Evolutionary conservation across 2,888 invertebrate genomes (phyloP), one percentile per base, ranked within the genome.

Genomic region (Ecliptopera silaceata): DNA sequence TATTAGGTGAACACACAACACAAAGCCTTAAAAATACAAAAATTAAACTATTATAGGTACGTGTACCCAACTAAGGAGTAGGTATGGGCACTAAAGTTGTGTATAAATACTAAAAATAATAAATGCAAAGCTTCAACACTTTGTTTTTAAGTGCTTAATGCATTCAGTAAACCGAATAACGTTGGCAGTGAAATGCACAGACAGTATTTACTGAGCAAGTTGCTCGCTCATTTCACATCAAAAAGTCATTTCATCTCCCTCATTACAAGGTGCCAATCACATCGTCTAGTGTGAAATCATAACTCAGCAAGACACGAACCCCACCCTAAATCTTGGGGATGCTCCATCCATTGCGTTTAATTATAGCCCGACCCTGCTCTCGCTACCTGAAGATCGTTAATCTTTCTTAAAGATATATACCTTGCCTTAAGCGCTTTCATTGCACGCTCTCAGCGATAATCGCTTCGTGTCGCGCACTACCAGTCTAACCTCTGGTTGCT

Each of bases 371-470:
- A 84, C 83, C 84, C 86, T 82, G 80, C 79, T 77, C 75, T 79
- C 84, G 74, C 74, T 88, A 89, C 89, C 88, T 90, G 89, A 78
- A 80, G 82, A 84, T 89, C 90, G 91, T 91, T 90, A 91, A 91
- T 91, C 90, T 91, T 89, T 90, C 90, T 88, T 88, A 88, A 88
- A 88, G 88, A 90, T 84, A 87, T 89, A 90, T 86, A 85, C 86
- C 79, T 79, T 72, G 78, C 75, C 79, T 74, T 72, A 77, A 75
- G 75, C 79, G 74, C 75, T 78, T 83, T 79, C 79, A 75, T 77
- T 76, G 72, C 69, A 65, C 72, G 70, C 78, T 76, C 74, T 74
- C 72, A 72, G 75, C 78, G 79, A 75, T 88, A 87, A 89, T 87
- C 88, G 86, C 84, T 84, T 80, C 79, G 78, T 82, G 80, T 79